Conservation (phyloP, 64 coral and sea anemone species). For the Actinia equina region DNA sequence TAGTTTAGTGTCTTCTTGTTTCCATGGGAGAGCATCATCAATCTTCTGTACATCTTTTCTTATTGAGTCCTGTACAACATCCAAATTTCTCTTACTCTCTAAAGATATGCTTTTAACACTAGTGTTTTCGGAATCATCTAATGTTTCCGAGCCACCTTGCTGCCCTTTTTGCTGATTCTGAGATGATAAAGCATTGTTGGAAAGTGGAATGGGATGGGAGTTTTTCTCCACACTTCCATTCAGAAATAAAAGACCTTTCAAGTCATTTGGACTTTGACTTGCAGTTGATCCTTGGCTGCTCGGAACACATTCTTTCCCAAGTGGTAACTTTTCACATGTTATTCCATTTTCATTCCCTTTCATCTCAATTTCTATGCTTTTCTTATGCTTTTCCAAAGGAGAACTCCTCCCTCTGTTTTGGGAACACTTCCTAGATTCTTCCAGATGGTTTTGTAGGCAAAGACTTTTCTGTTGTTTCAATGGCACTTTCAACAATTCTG, state of each 20-base stretch:
- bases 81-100: neutral
- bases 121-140: neutral
- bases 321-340: neutral
- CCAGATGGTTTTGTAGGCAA: neutral
- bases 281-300: slow-evolving; percentile 4
- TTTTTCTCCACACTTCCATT: neutral
- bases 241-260: neutral
- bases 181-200: neutral
- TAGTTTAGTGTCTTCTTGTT: neutral
- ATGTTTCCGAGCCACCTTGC: neutral
- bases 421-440: neutral
- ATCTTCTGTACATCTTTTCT: neutral
- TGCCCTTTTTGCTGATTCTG: neutral
- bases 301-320: neutral
- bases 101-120: neutral
- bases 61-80: neutral
- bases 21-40: neutral
- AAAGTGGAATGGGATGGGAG: neutral
- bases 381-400: neutral
- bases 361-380: neutral
- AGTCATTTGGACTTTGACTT: neutral
- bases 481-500: neutral
- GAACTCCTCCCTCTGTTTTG: neutral
- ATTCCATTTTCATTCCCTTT: neutral
- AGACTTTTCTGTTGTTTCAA: neutral